Evolutionary conservation across 2,888 invertebrate genomes (phyloP).

Genomic region (Ophioninae sp.): DNA sequence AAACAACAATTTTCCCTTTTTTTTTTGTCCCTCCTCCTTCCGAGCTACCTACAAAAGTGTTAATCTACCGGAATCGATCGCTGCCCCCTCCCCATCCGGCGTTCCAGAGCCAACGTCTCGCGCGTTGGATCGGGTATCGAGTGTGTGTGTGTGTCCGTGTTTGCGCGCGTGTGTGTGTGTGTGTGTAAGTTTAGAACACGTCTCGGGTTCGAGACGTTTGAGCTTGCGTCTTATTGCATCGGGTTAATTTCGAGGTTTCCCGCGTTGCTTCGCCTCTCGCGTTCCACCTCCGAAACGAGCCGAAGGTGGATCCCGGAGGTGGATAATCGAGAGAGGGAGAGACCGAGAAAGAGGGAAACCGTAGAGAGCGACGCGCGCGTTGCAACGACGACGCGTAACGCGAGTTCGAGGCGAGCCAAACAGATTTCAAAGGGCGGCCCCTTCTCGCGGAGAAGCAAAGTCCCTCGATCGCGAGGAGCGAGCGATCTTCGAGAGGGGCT

Average conservation of each 20-base stretch:
- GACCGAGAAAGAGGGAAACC: not conserved
- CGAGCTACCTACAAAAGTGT: not conserved
- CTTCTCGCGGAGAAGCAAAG: too few relatives aligned
- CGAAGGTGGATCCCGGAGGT: not conserved
- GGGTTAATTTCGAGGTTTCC: not conserved
- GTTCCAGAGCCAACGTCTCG: too few relatives aligned
- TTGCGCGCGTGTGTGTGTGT: not conserved
- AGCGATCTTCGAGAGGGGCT: too few relatives aligned
- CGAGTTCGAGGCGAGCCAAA: too few relatives aligned
- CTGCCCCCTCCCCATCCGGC: not conserved
- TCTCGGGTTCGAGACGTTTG: constrained; percentile 44
- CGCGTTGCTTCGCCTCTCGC: not conserved
- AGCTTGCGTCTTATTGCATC: constrained; percentile 55
- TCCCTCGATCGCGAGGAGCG: too few relatives aligned
- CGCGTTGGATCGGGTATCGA: constrained; percentile 13
- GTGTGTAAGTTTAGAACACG: constrained; percentile 18
- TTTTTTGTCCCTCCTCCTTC: not conserved
- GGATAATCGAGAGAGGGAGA: not conserved
- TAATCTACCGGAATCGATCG: not conserved
- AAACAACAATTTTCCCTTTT: constrained; percentile 25
- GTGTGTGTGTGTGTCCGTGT: constrained; percentile 14
- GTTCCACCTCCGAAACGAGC: too few relatives aligned
- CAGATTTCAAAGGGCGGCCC: too few relatives aligned
- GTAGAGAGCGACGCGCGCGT: too few relatives aligned
- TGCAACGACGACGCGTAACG: too few relatives aligned